A percentile compares a stretch with the other conserved stretches of the same genome.
Conservation (phyloP, 2,113 vertebrate genomes). For the Sterna hirundo region DNA sequence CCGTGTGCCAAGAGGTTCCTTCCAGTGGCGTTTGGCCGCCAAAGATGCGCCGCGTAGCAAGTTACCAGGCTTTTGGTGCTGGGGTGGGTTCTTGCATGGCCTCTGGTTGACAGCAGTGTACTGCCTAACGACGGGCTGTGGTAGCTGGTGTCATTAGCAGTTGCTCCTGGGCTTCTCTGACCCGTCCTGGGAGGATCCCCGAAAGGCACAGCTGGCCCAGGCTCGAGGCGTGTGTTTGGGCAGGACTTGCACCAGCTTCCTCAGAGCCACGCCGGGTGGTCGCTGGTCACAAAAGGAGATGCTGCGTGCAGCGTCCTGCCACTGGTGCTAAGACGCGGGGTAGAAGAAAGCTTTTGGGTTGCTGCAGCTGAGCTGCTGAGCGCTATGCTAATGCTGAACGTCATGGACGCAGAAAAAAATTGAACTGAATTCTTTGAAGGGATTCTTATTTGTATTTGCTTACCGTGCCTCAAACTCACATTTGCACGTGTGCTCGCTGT, state of each 20-base stretch:
- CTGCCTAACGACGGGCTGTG: background rate
- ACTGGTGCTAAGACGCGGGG: background rate
- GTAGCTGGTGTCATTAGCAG: background rate
- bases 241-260: background rate
- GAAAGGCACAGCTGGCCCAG: background rate
- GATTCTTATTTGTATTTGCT: background rate
- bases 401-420: background rate
- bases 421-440: background rate
- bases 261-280: rapidly evolving
- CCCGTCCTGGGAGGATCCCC: background rate
- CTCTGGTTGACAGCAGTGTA: no score
- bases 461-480: background rate
- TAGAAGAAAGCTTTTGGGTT: background rate
- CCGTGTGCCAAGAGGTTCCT: background rate
- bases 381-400: background rate
- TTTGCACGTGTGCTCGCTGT: background rate
- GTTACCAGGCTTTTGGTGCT: no score
- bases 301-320: background rate
- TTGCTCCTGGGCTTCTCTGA: background rate
- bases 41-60: rapidly evolving
- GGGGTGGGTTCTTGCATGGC: no score
- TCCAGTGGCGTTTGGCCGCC: background rate
- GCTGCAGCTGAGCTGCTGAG: background rate
- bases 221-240: no score
- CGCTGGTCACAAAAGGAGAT: background rate